A percentile compares a stretch with the other conserved stretches of the same genome.
phyloP scores from a whole-genome alignment of 2,888 invertebrate genomes.

The Pyrgus malvae region DNA sequence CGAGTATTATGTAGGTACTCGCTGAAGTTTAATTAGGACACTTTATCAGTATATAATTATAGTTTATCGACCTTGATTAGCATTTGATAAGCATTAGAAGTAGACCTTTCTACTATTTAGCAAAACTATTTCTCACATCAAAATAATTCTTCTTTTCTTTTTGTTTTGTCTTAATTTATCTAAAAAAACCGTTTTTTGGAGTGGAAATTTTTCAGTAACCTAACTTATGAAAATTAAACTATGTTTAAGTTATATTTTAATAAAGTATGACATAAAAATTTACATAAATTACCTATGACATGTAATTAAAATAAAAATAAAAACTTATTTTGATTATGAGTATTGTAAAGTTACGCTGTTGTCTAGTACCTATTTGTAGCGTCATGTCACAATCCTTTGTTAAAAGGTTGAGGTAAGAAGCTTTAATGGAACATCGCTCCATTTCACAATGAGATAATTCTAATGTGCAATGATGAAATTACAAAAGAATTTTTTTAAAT shows the following conservation, averaged over 20 bases:
- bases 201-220: too few species aligned
- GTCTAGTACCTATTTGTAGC: neutral
- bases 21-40: constrained; percentile 3
- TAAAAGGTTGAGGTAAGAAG: constrained; percentile 7
- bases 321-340: too few species aligned
- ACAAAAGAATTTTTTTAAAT: too few species aligned
- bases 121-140: neutral
- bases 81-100: constrained; percentile 4
- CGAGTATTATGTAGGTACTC: too few species aligned
- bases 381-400: constrained; percentile 1
- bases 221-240: too few species aligned
- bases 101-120: neutral
- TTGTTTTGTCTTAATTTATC: too few species aligned
- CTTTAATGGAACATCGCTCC: neutral
- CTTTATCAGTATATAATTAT: constrained; percentile 8
- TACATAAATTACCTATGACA: too few species aligned
- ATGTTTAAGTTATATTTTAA: too few species aligned
- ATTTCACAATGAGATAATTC: neutral
- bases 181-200: too few species aligned
- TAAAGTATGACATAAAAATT: too few species aligned
- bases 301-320: too few species aligned
- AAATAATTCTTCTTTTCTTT: too few species aligned
- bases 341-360: neutral
- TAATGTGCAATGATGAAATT: neutral
- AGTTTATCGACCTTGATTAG: constrained; percentile 10